Evolutionary conservation across 2,888 invertebrate species (phyloP).

Genomic region (Chalcosyrphus nemorum): DNA sequence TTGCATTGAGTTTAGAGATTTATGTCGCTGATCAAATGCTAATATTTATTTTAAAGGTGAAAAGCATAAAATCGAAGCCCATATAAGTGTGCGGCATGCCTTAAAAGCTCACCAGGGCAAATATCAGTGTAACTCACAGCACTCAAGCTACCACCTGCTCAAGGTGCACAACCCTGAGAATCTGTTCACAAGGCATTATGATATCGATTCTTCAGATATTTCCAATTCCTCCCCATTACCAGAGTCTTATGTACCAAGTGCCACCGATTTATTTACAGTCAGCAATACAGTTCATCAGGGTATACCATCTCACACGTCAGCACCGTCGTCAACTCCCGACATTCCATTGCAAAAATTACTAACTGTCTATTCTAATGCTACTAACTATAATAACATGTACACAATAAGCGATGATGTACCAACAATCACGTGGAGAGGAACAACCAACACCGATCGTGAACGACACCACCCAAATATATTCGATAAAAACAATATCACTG

Average conservation of each 20-base stretch:
- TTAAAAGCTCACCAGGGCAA: conserved; percentile 80
- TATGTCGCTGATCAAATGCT: conserved; percentile 35
- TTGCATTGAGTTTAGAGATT: conserved; percentile 7
- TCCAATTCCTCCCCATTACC: conserved; percentile 49
- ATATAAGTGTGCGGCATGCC: conserved; percentile 80
- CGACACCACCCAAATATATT: conserved; percentile 32
- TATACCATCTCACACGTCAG: conserved; percentile 26
- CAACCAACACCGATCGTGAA: conserved; percentile 25
- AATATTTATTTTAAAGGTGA: conserved; percentile 78
- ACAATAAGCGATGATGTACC: conserved; percentile 47
- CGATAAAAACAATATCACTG: conserved; percentile 47
- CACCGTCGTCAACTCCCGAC: conserved; percentile 5
- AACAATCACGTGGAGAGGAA: conserved; percentile 41
- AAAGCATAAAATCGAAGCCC: conserved; percentile 81
- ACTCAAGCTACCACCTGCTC: conserved; percentile 78
- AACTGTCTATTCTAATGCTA: conserved; percentile 45
- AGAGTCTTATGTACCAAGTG: conserved; percentile 52
- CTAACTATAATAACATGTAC: conserved; percentile 50
- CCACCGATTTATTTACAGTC: conserved; percentile 45
- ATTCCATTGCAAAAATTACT: conserved; percentile 15
- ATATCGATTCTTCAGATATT: conserved; percentile 51
- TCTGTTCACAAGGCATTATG: conserved; percentile 70
- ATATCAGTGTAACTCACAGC: conserved; percentile 80
- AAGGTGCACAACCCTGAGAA: conserved; percentile 76
- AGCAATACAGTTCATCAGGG: conserved; percentile 43